Evolutionary conservation across 2,888 invertebrate genomes (phyloP), one percentile per base, ranked within the genome.

Genomic region (Sacculina carcini): DNA sequence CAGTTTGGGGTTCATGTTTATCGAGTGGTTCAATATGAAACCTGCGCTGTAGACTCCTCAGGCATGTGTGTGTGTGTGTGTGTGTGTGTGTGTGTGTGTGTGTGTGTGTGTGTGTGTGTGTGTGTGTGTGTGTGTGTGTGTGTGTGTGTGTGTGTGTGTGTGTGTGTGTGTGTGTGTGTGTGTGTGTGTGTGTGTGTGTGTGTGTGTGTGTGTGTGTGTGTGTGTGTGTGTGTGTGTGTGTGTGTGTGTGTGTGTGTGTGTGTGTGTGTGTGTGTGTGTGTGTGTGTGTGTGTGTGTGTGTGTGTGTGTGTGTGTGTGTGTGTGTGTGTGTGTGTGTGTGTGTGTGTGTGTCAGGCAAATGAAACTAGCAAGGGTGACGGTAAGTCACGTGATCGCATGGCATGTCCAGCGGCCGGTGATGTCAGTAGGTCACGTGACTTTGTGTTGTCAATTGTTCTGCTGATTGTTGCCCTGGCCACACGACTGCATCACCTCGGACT

Each of bases 401-500:
- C n/a, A n/a, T n/a, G n/a, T n/a, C n/a, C n/a, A n/a, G n/a, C n/a
- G n/a, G n/a, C n/a, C n/a, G n/a, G n/a, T n/a, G n/a, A n/a, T n/a
- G n/a, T n/a, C n/a, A n/a, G n/a, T n/a, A n/a, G n/a, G n/a, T n/a
- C n/a, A n/a, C n/a, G n/a, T n/a, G n/a, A n/a, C n/a, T n/a, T n/a
- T n/a, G n/a, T n/a, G n/a, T n/a, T 86, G 52, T 80, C 81, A 52
- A 58, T 78, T 55, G 59, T 70, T 46, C 67, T 90, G 52, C 76
- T 89, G 62, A 53, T 74, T n/a, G 60, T 77, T 56, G 80, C 79
- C 38, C 66, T 86, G 51, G 64, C 70, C 19, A 83, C 86, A 26
- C 73, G 90, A 58, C 73, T 89, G 61, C 85, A 86, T 66, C 76
- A 76, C 60, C 68, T 92, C 42, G 78, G 80, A 57, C 76, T 83